Conservation (phyloP, 2,797 vertebrate genomes). For the Parambassis ranga region DNA sequence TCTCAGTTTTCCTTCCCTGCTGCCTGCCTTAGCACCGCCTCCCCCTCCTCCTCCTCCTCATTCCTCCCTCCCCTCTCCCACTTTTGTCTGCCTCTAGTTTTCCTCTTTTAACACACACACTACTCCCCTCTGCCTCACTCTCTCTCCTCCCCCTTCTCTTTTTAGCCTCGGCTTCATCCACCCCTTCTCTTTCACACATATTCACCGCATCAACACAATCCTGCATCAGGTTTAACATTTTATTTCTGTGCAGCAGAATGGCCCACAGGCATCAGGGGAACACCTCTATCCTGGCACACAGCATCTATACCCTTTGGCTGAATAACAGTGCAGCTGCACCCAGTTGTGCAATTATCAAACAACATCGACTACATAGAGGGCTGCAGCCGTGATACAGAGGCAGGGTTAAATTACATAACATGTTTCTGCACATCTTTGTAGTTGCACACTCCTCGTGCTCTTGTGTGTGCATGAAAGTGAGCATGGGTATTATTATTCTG, state of each 20-base stretch:
- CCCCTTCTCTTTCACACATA: slow-evolving; percentile 48
- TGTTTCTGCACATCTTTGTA: slow-evolving; percentile 30
- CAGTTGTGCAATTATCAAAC: slow-evolving; percentile 38
- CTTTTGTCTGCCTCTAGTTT: slow-evolving; percentile 72
- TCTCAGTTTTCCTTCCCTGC: slow-evolving; percentile 74
- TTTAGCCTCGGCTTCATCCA: slow-evolving; percentile 46
- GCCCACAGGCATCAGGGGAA: neutral
- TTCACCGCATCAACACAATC: slow-evolving; percentile 52
- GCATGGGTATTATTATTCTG: neutral
- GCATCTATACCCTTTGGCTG: slow-evolving; percentile 5
- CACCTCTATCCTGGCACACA: neutral
- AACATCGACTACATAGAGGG: slow-evolving; percentile 43
- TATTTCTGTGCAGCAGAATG: neutral
- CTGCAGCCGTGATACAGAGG: slow-evolving; percentile 26
- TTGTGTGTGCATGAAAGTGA: slow-evolving; percentile 6
- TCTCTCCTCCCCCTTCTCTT: slow-evolving; percentile 51
- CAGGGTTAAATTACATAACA: slow-evolving; percentile 63
- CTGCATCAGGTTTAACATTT: slow-evolving; percentile 25
- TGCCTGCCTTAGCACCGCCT: slow-evolving; percentile 75
- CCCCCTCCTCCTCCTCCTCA: slow-evolving; percentile 45
- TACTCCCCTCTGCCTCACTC: slow-evolving; percentile 11
- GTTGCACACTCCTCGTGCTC: neutral
- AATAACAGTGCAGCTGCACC: slow-evolving; percentile 26
- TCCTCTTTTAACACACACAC: slow-evolving; percentile 51
- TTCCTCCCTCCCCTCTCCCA: slow-evolving; percentile 56